Conservation (phyloP, 1,140 invertebrate species). For the Saxidomus purpurata region DNA sequence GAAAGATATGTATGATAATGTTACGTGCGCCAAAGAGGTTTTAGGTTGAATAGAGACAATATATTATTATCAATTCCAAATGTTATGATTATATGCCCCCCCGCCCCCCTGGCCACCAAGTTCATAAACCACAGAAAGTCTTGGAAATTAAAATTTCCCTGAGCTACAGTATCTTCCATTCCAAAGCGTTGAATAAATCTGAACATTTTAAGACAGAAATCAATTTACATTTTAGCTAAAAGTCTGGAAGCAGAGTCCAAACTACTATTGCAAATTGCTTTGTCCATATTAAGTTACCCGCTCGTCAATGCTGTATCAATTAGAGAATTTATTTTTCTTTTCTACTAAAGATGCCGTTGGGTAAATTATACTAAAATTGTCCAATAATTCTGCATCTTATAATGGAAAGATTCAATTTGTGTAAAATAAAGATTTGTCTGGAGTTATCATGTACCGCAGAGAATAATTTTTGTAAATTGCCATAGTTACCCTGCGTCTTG, state of each 20-base stretch:
- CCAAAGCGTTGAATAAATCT: neutral
- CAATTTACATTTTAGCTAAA: neutral
- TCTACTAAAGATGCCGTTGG: no score
- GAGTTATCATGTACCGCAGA: no score
- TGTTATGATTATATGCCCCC: no score
- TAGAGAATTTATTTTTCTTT: neutral
- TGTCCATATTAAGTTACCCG: neutral
- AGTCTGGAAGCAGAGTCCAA: neutral
- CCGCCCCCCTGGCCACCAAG: no score
- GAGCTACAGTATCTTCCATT: neutral
- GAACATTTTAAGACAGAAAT: neutral
- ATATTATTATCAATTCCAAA: no score
- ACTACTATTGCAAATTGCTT: neutral
- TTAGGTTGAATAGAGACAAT: no score
- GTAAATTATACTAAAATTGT: no score
- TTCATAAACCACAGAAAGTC: no score
- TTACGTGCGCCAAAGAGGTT: neutral
- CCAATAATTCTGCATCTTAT: no score
- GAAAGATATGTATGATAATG: neutral
- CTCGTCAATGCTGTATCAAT: neutral
- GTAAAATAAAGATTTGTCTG: no score
- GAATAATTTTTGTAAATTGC: neutral
- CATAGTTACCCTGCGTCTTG: slow-evolving; percentile 44
- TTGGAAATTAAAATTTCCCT: no score
- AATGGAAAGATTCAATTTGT: no score